Base-by-base conservation (phyloP, 2,888 invertebrate genomes). In the Ischnus inquisitorius region DNA sequence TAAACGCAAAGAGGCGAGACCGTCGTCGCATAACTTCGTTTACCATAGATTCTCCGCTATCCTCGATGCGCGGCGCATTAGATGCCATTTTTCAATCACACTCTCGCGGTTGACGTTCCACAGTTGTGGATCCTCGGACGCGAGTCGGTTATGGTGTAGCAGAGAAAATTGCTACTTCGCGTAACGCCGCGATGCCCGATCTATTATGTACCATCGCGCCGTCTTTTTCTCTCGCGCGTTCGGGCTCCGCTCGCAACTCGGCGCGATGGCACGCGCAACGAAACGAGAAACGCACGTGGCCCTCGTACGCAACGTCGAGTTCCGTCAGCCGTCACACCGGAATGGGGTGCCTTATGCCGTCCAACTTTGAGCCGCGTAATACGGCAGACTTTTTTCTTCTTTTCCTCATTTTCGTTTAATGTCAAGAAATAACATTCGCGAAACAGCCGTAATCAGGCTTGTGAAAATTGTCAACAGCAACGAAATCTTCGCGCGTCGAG, bases 11-110 rank as follows among this genome's bases (percentile, higher is more conserved):
- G 81, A 25, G 14, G 48, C 72, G 64, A 54, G 60, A 69, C 64
- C 39, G 22, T 64, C 67, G 74, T 85, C 84, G 84, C 76, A 82
- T 79, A 79, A 82, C 84, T 82, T 62, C 34, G 78, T 75, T 68
- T 74, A 79, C 79, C 54, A 34, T 34, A 6, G 34, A 8, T 1
- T 34, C 34, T 34, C 34, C 34, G 4, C 60, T 25, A 60, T 28
- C 60, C 64, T 14, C 60, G 60, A 14, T 25, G 10, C 10, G 14
- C 60, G 1, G 60, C 25, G n/a, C 60, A 28, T 16, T n/a, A 60
- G 60, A 25, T 5, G 0, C 60, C 28, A 60, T 60, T 60, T 60
- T 57, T 16, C 34, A 34, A 34, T 34, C 34, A 6, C 34, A 6
- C 34, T 34, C 8, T 34, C 34, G 34, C 34, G 0, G 4, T 34